phyloP scores from a whole-genome alignment of 2,888 invertebrate genomes.

The Lathronympha strigana region DNA sequence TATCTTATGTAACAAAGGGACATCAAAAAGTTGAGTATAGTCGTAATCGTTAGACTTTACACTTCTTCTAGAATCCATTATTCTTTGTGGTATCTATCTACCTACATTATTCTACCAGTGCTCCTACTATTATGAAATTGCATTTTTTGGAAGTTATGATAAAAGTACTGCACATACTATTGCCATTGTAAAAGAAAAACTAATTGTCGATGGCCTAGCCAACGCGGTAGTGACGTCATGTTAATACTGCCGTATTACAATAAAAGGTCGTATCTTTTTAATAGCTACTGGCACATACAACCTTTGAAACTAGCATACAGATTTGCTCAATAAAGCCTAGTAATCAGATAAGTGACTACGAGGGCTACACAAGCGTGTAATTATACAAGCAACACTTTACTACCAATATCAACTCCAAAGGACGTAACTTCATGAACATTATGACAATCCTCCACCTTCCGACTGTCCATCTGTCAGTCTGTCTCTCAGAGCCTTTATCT shows the following conservation, averaged over 20 bases:
- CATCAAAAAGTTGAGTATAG: too few species aligned
- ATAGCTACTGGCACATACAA: neutral
- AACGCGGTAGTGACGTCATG: slow-evolving; percentile 1
- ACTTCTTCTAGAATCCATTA: too few species aligned
- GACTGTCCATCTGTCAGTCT: too few species aligned
- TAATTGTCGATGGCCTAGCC: neutral
- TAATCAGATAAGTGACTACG: slow-evolving; percentile 50
- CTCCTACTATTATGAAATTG: too few species aligned
- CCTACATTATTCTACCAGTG: too few species aligned
- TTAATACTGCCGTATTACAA: neutral
- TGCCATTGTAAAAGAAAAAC: slow-evolving; percentile 2
- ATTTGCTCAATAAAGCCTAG: slow-evolving; percentile 15
- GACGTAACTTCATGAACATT: neutral
- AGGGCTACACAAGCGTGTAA: slow-evolving; percentile 51
- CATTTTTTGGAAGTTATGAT: neutral
- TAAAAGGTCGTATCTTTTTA: slow-evolving; percentile 4
- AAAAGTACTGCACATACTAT: neutral
- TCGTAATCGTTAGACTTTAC: too few species aligned
- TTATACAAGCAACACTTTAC: slow-evolving; percentile 59
- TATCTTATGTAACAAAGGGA: too few species aligned
- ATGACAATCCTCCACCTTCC: neutral
- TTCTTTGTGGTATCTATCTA: too few species aligned
- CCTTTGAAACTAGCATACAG: neutral
- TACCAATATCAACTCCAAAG: neutral
- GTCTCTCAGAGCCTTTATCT: too few species aligned